Percentiles rank a stretch among this genome's conserved stretches.
These are phyloP conservation scores for Drepana arcuata DNA, from an alignment of 1,140 invertebrate species.

Conservation along the genomic window DNA sequence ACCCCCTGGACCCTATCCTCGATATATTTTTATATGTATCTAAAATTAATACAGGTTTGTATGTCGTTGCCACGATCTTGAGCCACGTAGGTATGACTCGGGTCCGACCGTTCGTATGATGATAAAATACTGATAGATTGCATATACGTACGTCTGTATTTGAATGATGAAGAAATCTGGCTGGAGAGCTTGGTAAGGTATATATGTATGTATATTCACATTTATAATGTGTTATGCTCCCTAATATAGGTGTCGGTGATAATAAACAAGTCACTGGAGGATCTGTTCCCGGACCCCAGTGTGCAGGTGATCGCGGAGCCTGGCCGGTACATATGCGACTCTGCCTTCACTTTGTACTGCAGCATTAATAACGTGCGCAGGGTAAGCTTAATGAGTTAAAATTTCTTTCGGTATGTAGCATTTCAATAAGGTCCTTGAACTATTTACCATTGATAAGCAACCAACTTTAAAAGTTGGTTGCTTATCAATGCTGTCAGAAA, in stretches of 20 bases:
- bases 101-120: too few species aligned
- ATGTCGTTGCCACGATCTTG: too few species aligned
- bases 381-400: conserved; percentile 16
- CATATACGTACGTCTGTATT: too few species aligned
- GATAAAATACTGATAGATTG: too few species aligned
- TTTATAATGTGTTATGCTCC: conserved; percentile 2
- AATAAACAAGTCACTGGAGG: conserved; percentile 25
- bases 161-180: too few species aligned
- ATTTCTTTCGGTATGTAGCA: neutral
- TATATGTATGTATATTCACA: conserved; percentile 1
- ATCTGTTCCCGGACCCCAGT: conserved; percentile 22
- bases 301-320: conserved; percentile 23
- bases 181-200: neutral
- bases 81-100: too few species aligned
- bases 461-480: neutral
- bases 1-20: too few species aligned
- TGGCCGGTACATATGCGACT: conserved; percentile 29
- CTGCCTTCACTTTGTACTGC: conserved; percentile 22
- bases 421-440: neutral
- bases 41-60: too few species aligned
- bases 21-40: too few species aligned
- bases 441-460: neutral
- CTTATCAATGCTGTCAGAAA: neutral
- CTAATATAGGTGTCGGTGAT: conserved; percentile 17
- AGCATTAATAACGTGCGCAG: conserved; percentile 25